A percentile compares a stretch with the other conserved stretches of the same genome.
These are phyloP conservation scores for Paracanthobrama guichenoti DNA, from an alignment of 2,113 vertebrate genomes.

Conservation along the genomic window DNA sequence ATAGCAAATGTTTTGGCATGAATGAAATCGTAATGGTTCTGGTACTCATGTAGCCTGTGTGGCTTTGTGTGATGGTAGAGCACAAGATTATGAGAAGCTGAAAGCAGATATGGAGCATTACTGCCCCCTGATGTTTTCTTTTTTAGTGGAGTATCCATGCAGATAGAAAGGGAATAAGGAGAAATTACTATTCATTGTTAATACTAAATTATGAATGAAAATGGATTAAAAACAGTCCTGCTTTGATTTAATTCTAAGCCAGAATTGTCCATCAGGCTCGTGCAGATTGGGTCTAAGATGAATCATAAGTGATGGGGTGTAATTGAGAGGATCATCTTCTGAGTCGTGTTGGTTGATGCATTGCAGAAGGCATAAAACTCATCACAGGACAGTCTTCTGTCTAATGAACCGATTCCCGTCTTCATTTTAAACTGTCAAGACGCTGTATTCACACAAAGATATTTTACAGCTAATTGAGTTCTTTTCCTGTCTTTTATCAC, in stretches of 20 bases:
- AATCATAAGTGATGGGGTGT: conserved; percentile 46
- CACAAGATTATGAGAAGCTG: not conserved
- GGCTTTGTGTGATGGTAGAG: not conserved
- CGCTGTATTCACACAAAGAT: conserved; percentile 36
- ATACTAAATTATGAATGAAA: conserved; percentile 5
- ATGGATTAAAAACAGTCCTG: conserved; percentile 8
- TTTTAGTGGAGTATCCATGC: not conserved
- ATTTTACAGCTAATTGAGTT: conserved; percentile 59
- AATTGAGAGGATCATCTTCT: conserved; percentile 24
- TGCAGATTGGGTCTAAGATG: conserved; percentile 56
- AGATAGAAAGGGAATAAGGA: not conserved
- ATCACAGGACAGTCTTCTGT: conserved; percentile 25
- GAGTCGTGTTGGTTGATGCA: conserved; percentile 1
- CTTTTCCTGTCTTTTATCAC: conserved; percentile 52
- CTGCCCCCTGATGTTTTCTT: conserved; percentile 69
- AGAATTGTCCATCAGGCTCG: conserved; percentile 37
- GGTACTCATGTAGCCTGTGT: not conserved
- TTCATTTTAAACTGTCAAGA: conserved; percentile 27
- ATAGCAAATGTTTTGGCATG: not conserved
- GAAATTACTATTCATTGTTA: not conserved
- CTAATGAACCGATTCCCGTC: conserved; percentile 18
- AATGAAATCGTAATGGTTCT: too few relatives aligned
- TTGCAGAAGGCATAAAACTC: not conserved
- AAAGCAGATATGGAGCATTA: conserved; percentile 54
- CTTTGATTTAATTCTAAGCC: conserved; percentile 27